Evolutionary conservation across 30 jellyfish, hydroid and myxozoan genomes (phyloP).

Genomic region (Haliclystus octoradiatus): DNA sequence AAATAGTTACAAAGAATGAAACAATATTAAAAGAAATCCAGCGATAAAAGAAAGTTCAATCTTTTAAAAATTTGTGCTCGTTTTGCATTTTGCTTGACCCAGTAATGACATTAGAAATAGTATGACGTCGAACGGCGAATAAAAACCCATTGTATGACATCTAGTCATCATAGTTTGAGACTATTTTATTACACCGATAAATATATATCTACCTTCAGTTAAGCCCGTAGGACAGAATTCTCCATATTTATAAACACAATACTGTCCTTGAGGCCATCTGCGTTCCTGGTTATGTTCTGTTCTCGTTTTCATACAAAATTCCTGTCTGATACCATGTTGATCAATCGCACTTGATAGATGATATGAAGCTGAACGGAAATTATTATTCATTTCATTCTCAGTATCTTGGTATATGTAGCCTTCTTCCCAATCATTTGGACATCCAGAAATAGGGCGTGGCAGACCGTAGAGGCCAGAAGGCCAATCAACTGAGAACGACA

Average conservation of each 20-base stretch:
- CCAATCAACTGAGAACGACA: slow-evolving; percentile 49
- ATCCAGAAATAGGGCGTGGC: slow-evolving; percentile 84
- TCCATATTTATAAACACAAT: slow-evolving; percentile 78
- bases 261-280: slow-evolving; percentile 89
- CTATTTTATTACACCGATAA: too few species aligned
- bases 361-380: slow-evolving; percentile 43
- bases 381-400: slow-evolving; percentile 63
- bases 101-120: too few species aligned
- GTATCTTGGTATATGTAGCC: slow-evolving; percentile 92
- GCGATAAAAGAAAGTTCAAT: too few species aligned
- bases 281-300: slow-evolving; percentile 16
- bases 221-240: slow-evolving; percentile 62
- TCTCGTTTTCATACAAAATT: slow-evolving; percentile 70
- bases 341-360: slow-evolving; percentile 68
- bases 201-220: slow-evolving; percentile 76
- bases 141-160: too few species aligned
- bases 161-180: too few species aligned
- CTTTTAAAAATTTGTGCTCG: too few species aligned
- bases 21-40: too few species aligned
- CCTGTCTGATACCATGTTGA: slow-evolving; percentile 82
- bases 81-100: too few species aligned
- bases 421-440: slow-evolving; percentile 83
- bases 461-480: slow-evolving; percentile 87
- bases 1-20: too few species aligned
- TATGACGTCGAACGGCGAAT: too few species aligned